Evolutionary conservation across 1,140 invertebrate species (phyloP).

Genomic region (Apis cerana): DNA sequence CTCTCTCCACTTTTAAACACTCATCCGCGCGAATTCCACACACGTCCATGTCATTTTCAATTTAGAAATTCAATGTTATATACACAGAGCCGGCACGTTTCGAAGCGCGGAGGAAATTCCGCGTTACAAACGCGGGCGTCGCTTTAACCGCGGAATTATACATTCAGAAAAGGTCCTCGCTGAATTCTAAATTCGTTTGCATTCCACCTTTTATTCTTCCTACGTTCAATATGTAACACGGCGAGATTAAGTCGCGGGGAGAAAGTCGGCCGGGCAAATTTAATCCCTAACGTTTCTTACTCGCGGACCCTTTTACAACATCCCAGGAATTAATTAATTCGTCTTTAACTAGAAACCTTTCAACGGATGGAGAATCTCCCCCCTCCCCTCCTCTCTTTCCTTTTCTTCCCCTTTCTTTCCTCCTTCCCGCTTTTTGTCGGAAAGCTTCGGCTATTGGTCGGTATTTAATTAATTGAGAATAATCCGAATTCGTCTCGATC

Average conservation of each 20-base stretch:
- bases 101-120: background rate
- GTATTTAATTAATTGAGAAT: constrained; percentile 72
- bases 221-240: constrained; percentile 39
- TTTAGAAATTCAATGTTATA: constrained; percentile 33
- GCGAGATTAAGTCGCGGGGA: constrained; percentile 13
- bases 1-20: background rate
- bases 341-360: constrained; percentile 45
- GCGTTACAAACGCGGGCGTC: constrained; percentile 13
- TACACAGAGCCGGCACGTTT: constrained; percentile 17
- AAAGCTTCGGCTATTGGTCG: constrained; percentile 44
- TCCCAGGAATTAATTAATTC: constrained; percentile 65
- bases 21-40: background rate
- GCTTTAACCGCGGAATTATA: constrained; percentile 43
- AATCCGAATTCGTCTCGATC: constrained; percentile 62
- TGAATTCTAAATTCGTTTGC: constrained; percentile 49
- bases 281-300: constrained; percentile 9
- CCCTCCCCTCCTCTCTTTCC: background rate
- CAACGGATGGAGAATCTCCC: constrained; percentile 43
- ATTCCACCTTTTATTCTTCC: constrained; percentile 33
- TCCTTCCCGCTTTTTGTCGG: background rate
- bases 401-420: background rate
- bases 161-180: constrained; percentile 40
- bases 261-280: constrained; percentile 36
- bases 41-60: constrained; percentile 33
- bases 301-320: background rate